Evolutionary conservation across 2,797 vertebrate species (phyloP), one percentile per base, ranked within the genome.

Genomic region (Clarias platycephalus): DNA sequence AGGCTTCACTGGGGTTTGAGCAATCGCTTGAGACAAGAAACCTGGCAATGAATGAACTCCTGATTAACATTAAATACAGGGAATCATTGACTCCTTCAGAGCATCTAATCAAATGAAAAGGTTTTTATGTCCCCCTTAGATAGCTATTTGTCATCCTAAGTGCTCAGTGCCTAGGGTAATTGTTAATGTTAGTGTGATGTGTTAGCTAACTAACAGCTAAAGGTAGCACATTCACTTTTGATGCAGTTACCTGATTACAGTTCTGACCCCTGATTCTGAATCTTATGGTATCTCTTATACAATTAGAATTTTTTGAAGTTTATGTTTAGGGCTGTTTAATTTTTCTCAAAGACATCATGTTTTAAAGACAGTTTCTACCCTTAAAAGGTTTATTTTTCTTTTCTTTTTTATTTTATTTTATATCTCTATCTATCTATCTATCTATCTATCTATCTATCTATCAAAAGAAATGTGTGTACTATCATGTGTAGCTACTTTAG

Each of bases 391-490:
- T 26, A 13, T 13, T 64, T 64, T 15, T 28, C 13, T 20, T 62
- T 62, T 22, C 60, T 26, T 12, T 24, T 26, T 64, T 31, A 66
- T 37, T 68, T 31, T 24, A 26, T 26, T 64, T 4, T 5, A 28
- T 20, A 18, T 58, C n/a, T 79, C 22, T 63, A 44, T 79, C 75
- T 78, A 60, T 78, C 76, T 57, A 78, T 78, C 75, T 77, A 77
- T 77, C 75, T 77, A 77, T 77, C 74, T 77, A 77, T 77, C 53
- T 58, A 77, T 77, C 74, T 77, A 79, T 80, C 77, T 79, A 79
- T 64, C 76, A 66, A 66, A 28, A 57, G 16, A 63, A 12, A n/a
- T 63, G 0, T 63, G 12, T 26, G 9, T 66, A 64, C 12, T 66
- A 16, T 31, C 2, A 67, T 34, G 16, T 31, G 16, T 31, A 34